Conservation (phyloP, 2,113 vertebrate genomes). For the Oenanthe melanoleuca region DNA sequence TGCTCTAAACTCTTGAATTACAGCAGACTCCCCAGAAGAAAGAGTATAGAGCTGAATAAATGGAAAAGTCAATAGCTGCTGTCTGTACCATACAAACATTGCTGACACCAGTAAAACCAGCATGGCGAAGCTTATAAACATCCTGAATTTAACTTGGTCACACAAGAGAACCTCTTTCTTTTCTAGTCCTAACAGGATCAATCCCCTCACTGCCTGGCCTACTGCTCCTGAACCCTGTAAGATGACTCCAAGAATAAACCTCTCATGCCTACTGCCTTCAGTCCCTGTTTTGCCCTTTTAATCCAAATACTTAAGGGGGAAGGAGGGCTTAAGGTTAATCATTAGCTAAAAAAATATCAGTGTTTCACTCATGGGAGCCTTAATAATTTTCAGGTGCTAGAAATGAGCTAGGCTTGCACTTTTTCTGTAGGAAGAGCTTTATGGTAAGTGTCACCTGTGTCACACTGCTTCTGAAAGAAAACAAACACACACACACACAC, state of each 20-base stretch:
- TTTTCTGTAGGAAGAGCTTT: slow-evolving; percentile 21
- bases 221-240: background rate
- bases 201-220: background rate
- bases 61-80: slow-evolving; percentile 3
- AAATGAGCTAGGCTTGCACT: slow-evolving; percentile 37
- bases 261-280: background rate
- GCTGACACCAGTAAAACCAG: background rate
- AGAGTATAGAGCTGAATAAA: background rate
- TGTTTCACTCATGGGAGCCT: background rate
- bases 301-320: background rate
- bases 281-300: background rate
- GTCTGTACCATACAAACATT: background rate
- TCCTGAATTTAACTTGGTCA: background rate
- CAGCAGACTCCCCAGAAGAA: background rate
- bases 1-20: background rate
- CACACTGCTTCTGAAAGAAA: slow-evolving; percentile 16
- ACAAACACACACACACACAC: background rate
- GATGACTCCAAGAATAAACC: background rate
- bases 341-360: slow-evolving; percentile 30
- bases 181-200: background rate
- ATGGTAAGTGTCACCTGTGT: background rate
- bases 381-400: background rate
- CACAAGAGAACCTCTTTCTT: background rate
- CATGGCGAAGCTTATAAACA: background rate
- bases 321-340: slow-evolving; percentile 50